These are phyloP conservation scores for Melanotaenia maccullochi DNA, from an alignment of 2,797 vertebrate species.

Conservation along the genomic window DNA sequence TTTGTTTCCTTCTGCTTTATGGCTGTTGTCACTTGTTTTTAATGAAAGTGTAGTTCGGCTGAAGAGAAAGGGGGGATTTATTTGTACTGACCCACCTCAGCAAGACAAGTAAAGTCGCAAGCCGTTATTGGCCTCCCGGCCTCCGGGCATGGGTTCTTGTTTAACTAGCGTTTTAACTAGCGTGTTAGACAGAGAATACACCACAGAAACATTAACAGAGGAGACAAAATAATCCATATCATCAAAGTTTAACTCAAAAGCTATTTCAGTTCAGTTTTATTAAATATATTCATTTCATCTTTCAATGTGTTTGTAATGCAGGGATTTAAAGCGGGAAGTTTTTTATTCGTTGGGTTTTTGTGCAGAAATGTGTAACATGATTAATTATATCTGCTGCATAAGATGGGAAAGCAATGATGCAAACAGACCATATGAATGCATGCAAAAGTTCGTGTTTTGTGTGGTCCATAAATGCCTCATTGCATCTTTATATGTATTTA, in stretches of 20 bases:
- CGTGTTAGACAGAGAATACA: neutral
- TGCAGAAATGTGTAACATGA: conserved; percentile 1
- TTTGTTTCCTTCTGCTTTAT: conserved; percentile 61
- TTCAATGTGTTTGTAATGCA: too few species aligned
- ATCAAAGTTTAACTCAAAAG: too few species aligned
- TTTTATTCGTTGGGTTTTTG: neutral
- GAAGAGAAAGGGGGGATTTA: conserved; percentile 26
- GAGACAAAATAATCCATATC: too few species aligned
- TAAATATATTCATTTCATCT: too few species aligned
- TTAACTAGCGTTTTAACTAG: neutral
- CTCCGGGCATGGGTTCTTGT: neutral
- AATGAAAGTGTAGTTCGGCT: conserved; percentile 64
- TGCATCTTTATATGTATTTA: conserved; percentile 1
- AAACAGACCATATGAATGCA: neutral
- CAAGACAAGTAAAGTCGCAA: conserved; percentile 18
- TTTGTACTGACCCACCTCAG: conserved; percentile 24
- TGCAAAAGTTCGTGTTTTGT: conserved; percentile 20
- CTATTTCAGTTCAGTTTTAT: too few species aligned
- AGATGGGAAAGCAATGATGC: conserved; percentile 24
- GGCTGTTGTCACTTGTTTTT: conserved; percentile 69
- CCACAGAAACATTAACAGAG: neutral
- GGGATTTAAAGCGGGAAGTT: neutral
- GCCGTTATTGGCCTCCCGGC: conserved; percentile 21
- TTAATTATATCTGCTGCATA: conserved; percentile 32
- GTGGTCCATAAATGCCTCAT: conserved; percentile 1